Conservation (phyloP, 2,888 invertebrate genomes). For the Acanthoscelides obtectus region DNA sequence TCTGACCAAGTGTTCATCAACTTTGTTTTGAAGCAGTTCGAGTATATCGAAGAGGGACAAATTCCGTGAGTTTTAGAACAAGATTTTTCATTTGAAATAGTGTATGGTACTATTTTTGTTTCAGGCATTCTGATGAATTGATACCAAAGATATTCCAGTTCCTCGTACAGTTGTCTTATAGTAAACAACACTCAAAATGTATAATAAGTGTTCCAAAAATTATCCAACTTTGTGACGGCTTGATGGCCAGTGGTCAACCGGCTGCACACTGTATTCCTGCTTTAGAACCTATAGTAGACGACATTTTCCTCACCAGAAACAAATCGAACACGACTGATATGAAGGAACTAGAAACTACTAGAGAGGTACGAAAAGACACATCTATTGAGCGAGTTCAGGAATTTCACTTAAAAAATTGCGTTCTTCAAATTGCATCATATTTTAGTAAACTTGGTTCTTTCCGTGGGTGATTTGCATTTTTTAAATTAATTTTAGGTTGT, state of each 20-base stretch:
- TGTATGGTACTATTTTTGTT: slow-evolving; percentile 27
- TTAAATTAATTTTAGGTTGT: slow-evolving; percentile 48
- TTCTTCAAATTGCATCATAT: neutral
- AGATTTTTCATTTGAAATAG: neutral
- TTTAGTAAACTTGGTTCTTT: no score
- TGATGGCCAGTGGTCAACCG: slow-evolving; percentile 81
- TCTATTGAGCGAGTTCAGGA: neutral
- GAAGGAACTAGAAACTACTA: slow-evolving; percentile 74
- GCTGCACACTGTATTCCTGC: slow-evolving; percentile 72
- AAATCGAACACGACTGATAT: slow-evolving; percentile 47
- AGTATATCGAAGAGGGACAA: slow-evolving; percentile 86
- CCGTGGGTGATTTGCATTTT: no score
- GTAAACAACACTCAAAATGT: slow-evolving; percentile 81
- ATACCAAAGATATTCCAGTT: slow-evolving; percentile 86
- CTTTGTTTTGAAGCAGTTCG: slow-evolving; percentile 87
- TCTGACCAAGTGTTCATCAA: slow-evolving; percentile 92
- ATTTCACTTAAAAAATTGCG: neutral
- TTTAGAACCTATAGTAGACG: slow-evolving; percentile 71
- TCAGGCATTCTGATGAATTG: slow-evolving; percentile 65
- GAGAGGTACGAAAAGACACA: slow-evolving; percentile 54
- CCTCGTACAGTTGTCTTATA: slow-evolving; percentile 84
- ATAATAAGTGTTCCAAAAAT: slow-evolving; percentile 90
- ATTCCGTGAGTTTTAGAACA: slow-evolving; percentile 59
- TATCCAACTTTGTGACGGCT: slow-evolving; percentile 80
- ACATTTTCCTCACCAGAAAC: slow-evolving; percentile 64